phyloP scores from a whole-genome alignment of 2,113 vertebrate genomes.

The Rhineura floridana region DNA sequence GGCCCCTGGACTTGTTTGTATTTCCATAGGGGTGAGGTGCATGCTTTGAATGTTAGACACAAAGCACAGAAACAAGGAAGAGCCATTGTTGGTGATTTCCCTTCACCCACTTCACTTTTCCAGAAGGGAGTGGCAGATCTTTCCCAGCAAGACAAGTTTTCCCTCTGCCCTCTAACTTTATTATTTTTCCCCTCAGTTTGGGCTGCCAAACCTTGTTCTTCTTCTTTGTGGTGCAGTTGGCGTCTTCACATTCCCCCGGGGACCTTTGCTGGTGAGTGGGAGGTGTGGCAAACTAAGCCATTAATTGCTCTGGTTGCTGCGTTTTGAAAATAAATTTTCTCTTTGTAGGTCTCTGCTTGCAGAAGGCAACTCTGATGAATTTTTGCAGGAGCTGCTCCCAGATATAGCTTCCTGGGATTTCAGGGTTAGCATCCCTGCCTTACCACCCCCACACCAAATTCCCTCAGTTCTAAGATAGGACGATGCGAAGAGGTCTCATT shows the following conservation, averaged over 20 bases:
- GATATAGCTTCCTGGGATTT: too few species aligned
- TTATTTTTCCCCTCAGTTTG: neutral
- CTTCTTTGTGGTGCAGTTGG: neutral
- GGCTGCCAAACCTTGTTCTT: neutral
- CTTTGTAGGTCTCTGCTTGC: neutral
- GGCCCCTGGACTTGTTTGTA: neutral
- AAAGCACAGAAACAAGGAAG: neutral
- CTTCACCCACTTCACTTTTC: neutral
- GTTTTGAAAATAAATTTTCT: constrained; percentile 27
- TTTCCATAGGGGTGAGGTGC: neutral
- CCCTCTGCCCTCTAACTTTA: neutral
- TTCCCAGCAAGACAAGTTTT: constrained; percentile 40
- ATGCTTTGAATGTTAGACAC: neutral
- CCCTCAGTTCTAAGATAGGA: too few species aligned
- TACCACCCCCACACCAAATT: too few species aligned
- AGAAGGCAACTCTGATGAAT: neutral
- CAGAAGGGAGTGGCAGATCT: neutral
- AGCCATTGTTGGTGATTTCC: neutral
- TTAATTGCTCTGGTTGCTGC: constrained; percentile 34
- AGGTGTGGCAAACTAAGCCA: constrained; percentile 29
- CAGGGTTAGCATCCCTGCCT: too few species aligned
- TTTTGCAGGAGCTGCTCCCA: too few species aligned
- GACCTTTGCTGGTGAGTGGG: constrained; percentile 9
- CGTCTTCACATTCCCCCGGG: constrained; percentile 20
- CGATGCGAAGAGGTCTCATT: too few species aligned